Percentiles rank a stretch among this genome's conserved stretches.
Conservation (phyloP, 2,797 vertebrate genomes). For the Sebastes paucispinis region DNA sequence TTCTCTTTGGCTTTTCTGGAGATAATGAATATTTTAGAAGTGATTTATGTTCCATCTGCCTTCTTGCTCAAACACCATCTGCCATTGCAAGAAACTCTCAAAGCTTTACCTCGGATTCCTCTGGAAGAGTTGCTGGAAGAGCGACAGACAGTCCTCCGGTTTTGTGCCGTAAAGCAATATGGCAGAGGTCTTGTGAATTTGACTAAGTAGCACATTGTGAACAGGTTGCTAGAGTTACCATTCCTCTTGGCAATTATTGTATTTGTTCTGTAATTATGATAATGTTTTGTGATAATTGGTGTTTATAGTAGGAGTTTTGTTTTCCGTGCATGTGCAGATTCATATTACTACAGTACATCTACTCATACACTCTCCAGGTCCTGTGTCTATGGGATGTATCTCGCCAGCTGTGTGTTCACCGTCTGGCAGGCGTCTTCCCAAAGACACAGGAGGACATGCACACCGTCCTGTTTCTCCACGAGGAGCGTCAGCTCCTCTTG, state of each 20-base stretch:
- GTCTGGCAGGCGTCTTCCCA: conserved; percentile 81
- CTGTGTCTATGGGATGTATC: conserved; percentile 86
- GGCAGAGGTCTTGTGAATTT: conserved; percentile 17
- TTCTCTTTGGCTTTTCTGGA: conserved; percentile 54
- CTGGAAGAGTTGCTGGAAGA: conserved; percentile 39
- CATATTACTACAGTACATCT: not conserved
- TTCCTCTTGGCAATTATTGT: not conserved
- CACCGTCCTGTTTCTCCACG: conserved; percentile 81
- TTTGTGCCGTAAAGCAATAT: conserved; percentile 37
- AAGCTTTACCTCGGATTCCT: conserved; percentile 56
- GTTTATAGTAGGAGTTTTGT: not conserved
- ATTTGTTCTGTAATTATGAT: conserved; percentile 6
- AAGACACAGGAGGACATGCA: conserved; percentile 78
- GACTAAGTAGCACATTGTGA: conserved; percentile 9
- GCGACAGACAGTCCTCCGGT: conserved; percentile 22
- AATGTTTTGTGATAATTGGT: not conserved
- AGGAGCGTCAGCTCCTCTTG: conserved; percentile 80
- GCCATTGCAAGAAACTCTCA: conserved; percentile 53
- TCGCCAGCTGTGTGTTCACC: conserved; percentile 83
- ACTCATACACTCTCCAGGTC: conserved; percentile 70
- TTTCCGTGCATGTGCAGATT: not conserved
- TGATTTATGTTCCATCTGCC: conserved; percentile 75
- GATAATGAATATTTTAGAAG: conserved; percentile 73
- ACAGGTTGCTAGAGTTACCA: not conserved
- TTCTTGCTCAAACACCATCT: conserved; percentile 72